phyloP scores from a whole-genome alignment of 2,797 vertebrate species.

The Dermochelys coriacea region DNA sequence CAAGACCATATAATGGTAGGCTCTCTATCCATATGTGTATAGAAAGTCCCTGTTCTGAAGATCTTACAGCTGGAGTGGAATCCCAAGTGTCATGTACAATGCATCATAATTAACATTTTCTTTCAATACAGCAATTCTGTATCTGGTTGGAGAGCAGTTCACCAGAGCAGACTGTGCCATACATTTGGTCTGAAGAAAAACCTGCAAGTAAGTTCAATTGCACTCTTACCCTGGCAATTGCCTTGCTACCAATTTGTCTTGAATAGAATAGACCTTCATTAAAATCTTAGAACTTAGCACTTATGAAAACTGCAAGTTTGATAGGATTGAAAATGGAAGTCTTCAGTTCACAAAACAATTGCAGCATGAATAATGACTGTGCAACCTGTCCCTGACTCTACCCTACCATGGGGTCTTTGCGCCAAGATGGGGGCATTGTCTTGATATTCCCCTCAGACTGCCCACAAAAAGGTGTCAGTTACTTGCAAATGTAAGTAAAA shows the following conservation, averaged over 20 bases:
- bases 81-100: not conserved
- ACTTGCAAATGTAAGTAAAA: not conserved
- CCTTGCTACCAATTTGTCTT: not conserved
- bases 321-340: not conserved
- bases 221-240: not conserved
- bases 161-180: constrained; percentile 95
- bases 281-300: not conserved
- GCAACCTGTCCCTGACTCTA: not conserved
- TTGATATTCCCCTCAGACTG: not conserved
- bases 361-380: not conserved
- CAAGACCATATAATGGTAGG: not conserved
- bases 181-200: constrained; percentile 95
- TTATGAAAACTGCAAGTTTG: not conserved
- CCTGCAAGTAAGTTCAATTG: constrained; percentile 88
- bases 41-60: not conserved
- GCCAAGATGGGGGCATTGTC: not conserved
- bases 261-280: not conserved
- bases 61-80: not conserved
- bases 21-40: not conserved
- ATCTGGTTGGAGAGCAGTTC: constrained; percentile 99
- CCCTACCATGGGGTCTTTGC: not conserved
- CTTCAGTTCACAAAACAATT: not conserved
- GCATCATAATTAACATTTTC: not conserved
- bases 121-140: constrained; percentile 90
- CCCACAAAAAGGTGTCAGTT: not conserved